A percentile compares a stretch with the other conserved stretches of the same genome.
Evolutionary conservation across 2,888 invertebrate genomes (phyloP).

Genomic region (Lepidonotus clava): DNA sequence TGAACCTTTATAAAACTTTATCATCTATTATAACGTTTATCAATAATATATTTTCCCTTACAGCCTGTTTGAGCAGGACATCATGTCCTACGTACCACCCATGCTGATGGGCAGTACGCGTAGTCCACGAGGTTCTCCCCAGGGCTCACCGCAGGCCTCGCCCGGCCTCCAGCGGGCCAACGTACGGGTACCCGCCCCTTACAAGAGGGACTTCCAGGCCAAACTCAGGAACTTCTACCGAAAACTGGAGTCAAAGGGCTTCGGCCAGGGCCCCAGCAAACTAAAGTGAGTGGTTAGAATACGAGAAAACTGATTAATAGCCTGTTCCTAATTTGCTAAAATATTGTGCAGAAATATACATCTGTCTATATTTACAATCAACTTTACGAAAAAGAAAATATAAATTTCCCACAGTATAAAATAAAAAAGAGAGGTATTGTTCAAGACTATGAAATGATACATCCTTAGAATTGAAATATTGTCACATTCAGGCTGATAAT

Average conservation of each 20-base stretch:
- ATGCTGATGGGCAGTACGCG: conserved; percentile 67
- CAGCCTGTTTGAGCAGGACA: conserved; percentile 98
- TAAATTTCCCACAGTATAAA: too few relatives aligned
- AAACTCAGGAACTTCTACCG: conserved; percentile 96
- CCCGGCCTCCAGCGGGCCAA: conserved; percentile 85
- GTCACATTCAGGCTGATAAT: too few relatives aligned
- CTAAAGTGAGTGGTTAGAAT: conserved; percentile 94
- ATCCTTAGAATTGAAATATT: too few relatives aligned
- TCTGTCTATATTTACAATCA: background rate
- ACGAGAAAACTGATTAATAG: too few relatives aligned
- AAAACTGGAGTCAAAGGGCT: conserved; percentile 96
- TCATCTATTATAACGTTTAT: too few relatives aligned
- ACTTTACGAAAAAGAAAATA: background rate
- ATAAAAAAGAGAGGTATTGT: too few relatives aligned
- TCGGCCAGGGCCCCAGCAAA: conserved; percentile 97
- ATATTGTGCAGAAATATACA: background rate
- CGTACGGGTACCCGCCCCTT: conserved; percentile 92
- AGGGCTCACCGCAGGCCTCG: conserved; percentile 88
- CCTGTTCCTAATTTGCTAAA: background rate
- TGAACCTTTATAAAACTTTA: too few relatives aligned
- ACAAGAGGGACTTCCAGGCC: conserved; percentile 95
- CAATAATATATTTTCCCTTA: too few relatives aligned
- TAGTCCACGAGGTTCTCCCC: conserved; percentile 84
- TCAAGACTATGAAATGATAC: too few relatives aligned
- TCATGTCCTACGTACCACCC: conserved; percentile 94